Base-by-base conservation (phyloP, 2,888 invertebrate genomes). In the Thymelicus lineola region DNA sequence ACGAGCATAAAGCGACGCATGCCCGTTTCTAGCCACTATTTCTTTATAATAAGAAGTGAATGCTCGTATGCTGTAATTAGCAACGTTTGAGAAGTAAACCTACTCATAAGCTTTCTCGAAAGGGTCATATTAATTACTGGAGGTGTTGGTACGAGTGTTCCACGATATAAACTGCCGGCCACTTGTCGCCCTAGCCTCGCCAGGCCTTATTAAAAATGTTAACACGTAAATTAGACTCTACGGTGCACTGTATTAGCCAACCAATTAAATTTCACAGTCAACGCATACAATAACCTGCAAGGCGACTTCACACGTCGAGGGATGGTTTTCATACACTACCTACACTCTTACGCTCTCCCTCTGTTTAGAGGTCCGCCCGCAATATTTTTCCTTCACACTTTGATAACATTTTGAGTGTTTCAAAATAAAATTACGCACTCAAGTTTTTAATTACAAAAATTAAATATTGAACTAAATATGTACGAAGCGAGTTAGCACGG, bases 81-180 rank as follows among this genome's bases (percentile, higher is more conserved):
- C 90, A 90, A 85, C 80, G 86, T 88, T 88, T 88, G 87, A 85
- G 84, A 90, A 91, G 89, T 86, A 91, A 91, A 90, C 90, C 92
- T 91, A 93, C 92, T 93, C 91, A 92, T 93, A 90, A 91, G 92
- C 92, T 92, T 93, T 82, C 91, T 92, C 90, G 87, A 88, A 83
- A 90, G 89, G 89, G 89, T 86, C 81, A 86, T 88, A 87, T 91
- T 93, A 93, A 93, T 93, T 93, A 92, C 90, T 87, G 85, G 89
- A 89, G 90, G 88, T 87, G 89, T 86, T 90, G 83, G 80, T 82
- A 85, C 84, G 88, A 88, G 89, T 86, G 87, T 82, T 77, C 85
- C 77, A 82, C 84, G 84, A 83, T 86, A 83, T 89, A 91, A 92
- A 91, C 88, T 89, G 88, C 90, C 87, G 89, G 88, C 93, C 91